These are phyloP conservation scores for Pachyrhynchus sulphureomaculatus DNA, from an alignment of 1,140 invertebrate genomes.

Conservation along the genomic window DNA sequence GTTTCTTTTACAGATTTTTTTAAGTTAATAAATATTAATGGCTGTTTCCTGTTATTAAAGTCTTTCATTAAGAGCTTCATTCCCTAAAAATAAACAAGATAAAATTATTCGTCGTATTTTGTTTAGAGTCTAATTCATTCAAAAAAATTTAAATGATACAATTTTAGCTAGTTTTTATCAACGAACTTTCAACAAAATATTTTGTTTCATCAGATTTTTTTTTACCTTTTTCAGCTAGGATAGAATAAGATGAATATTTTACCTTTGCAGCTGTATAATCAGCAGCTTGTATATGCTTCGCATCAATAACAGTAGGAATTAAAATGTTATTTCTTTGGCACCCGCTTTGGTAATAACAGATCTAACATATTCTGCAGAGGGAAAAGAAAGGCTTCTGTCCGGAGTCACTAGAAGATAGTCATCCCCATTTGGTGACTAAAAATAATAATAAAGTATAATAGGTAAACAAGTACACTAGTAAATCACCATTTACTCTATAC, in stretches of 20 bases:
- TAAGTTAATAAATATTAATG: constrained; percentile 72
- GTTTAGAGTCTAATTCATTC: background rate
- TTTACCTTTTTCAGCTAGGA: background rate
- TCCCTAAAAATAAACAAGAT: constrained; percentile 56
- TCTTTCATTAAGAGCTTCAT: constrained; percentile 74
- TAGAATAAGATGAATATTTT: constrained; percentile 21
- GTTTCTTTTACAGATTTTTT: constrained; percentile 70
- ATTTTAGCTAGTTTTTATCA: too few relatives aligned
- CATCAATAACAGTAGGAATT: constrained; percentile 74
- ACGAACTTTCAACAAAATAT: too few relatives aligned
- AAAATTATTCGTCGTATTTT: background rate
- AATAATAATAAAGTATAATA: constrained; percentile 16
- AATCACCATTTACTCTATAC: too few relatives aligned
- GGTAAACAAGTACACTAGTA: too few relatives aligned
- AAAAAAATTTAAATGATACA: background rate
- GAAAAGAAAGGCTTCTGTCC: constrained; percentile 72
- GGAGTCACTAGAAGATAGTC: constrained; percentile 71
- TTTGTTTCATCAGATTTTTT: background rate
- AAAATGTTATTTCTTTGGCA: constrained; percentile 57
- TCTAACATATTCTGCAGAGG: constrained; percentile 76
- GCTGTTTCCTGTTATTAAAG: constrained; percentile 70
- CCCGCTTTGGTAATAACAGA: constrained; percentile 72
- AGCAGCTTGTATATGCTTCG: constrained; percentile 72
- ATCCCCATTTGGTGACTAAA: constrained; percentile 60
- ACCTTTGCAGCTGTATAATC: constrained; percentile 77